Evolutionary conservation across 2,888 invertebrate genomes (phyloP), one percentile per base, ranked within the genome.

Genomic region (Lordiphosa fenestrarum): DNA sequence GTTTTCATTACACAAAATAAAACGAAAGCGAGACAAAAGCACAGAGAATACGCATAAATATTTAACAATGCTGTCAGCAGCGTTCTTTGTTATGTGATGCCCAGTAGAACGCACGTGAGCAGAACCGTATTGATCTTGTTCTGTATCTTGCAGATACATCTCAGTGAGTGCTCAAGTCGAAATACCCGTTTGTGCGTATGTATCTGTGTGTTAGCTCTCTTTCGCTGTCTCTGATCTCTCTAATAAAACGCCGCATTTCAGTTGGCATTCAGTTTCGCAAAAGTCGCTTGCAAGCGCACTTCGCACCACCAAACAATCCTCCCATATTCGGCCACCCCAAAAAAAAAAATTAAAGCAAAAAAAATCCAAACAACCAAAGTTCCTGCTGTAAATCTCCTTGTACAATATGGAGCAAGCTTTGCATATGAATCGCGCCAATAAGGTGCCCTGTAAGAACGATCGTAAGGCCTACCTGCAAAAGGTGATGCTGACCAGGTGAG

Each of bases 401-500:
- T 46, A 39, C 62, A 30, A 19, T 46, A 88, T 88, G 87, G 88
- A 88, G 59, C 81, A 87, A 67, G 73, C 82, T 36, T 60, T 88
- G 56, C 85, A 81, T 61, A 69, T 87, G 67, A 86, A 86, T 52
- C 85, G 84, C 39, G 80, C 73, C 61, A 77, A 83, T 47, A 89
- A 89, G 67, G 69, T 76, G 60, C 88, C 88, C 30, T 88, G 89
- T 68, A 89, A 89, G 85, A 89, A 89, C 78, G 89, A 89, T 80
- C 86, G 89, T 40, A 89, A 89, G 73, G 76, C 88, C 19, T 86
- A 86, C 71, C 81, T 89, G 67, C 89, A 89, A 69, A 87, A 88
- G 76, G 88, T 89, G 59, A 88, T 89, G 86, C 72, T 89, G 62
- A 88, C 89, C 68, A 89, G 89, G 89, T 89, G 86, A 87, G 74